phyloP scores from a whole-genome alignment of 2,113 vertebrate genomes.

The Podilymbus podiceps region DNA sequence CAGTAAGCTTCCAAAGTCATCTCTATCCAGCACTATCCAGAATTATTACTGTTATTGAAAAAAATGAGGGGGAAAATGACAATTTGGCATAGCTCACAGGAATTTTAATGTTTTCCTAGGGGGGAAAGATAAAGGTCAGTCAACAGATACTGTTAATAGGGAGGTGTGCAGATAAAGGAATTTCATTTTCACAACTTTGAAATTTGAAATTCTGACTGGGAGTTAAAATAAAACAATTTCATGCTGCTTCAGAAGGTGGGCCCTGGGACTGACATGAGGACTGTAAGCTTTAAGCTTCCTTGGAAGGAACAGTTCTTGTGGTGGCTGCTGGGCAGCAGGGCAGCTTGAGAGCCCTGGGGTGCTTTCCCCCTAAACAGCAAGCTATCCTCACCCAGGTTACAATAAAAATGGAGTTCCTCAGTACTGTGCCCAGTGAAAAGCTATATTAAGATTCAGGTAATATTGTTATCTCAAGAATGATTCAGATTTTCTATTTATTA shows the following conservation, averaged over 20 bases:
- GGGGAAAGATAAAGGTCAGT: not conserved
- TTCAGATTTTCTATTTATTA: not conserved
- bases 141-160: not conserved
- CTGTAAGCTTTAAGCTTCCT: not conserved
- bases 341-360: not conserved
- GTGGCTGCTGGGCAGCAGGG: not conserved
- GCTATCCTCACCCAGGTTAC: not conserved
- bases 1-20: not conserved
- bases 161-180: not conserved
- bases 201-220: not conserved
- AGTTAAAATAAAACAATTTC: not conserved
- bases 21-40: not conserved
- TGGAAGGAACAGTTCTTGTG: not conserved
- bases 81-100: not conserved
- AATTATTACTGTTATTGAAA: not conserved
- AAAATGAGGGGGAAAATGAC: not conserved
- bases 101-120: not conserved
- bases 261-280: not conserved
- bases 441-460: not conserved
- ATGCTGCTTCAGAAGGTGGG: not conserved
- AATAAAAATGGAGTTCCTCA: not conserved
- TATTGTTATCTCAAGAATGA: not conserved
- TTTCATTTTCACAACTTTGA: not conserved
- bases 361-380: not conserved
- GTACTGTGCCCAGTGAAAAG: not conserved